Evolutionary conservation across 2,113 vertebrate species (phyloP).

Genomic region (Ictidomys tridecemlineatus): DNA sequence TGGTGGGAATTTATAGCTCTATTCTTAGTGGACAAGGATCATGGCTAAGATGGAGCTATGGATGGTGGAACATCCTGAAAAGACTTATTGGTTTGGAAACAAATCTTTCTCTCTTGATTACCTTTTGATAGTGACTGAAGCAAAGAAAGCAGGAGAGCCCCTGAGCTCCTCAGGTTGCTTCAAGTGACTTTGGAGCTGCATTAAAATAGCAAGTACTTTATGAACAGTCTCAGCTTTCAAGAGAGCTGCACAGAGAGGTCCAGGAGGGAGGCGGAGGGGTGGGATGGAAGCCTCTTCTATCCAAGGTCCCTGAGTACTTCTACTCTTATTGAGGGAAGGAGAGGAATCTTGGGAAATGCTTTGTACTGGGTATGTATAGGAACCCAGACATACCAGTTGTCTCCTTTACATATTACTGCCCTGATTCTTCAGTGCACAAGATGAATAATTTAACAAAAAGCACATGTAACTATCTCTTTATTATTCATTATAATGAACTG

Average conservation of each 20-base stretch:
- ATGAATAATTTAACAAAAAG: constrained; percentile 91
- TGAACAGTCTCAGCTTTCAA: background rate
- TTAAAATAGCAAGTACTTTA: constrained; percentile 39
- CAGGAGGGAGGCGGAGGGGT: background rate
- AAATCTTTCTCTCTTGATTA: constrained; percentile 52
- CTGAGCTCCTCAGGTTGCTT: constrained; percentile 43
- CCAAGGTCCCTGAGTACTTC: constrained; percentile 53
- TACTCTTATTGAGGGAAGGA: constrained; percentile 80
- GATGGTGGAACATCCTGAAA: background rate
- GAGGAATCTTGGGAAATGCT: constrained; percentile 72
- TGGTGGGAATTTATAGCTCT: background rate
- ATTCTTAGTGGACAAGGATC: background rate
- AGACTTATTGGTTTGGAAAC: background rate
- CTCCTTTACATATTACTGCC: constrained; percentile 86
- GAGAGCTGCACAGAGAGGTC: background rate
- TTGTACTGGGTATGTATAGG: constrained; percentile 83
- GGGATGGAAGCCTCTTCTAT: constrained; percentile 43
- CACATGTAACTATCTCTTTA: constrained; percentile 90
- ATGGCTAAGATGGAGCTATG: fast-evolving
- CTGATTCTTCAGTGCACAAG: constrained; percentile 83
- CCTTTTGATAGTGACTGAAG: constrained; percentile 4
- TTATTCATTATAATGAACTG: constrained; percentile 91
- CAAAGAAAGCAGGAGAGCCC: constrained; percentile 9
- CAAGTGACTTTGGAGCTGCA: constrained; percentile 15
- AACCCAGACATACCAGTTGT: constrained; percentile 77